Evolutionary conservation across 2,888 invertebrate species (phyloP).

Genomic region (Synanthedon myopaeformis): DNA sequence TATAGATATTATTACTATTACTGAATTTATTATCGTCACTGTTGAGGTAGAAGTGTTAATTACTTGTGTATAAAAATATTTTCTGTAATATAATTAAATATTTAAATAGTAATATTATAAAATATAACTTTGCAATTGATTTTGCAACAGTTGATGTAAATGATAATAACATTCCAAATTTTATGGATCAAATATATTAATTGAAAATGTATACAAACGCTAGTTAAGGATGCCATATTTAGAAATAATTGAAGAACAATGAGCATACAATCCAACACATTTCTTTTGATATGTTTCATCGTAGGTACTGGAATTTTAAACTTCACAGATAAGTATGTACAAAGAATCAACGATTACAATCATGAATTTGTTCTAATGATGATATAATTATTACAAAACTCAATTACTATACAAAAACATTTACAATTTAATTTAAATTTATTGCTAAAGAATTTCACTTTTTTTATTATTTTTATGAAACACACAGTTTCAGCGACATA

Average conservation of each 20-base stretch:
- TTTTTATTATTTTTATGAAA: constrained; percentile 60
- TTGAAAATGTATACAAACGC: too few relatives aligned
- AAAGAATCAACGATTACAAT: constrained; percentile 28
- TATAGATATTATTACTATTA: background rate
- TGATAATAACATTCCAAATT: constrained; percentile 52
- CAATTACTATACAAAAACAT: constrained; percentile 67
- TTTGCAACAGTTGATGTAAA: constrained; percentile 27
- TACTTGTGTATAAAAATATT: constrained; percentile 68
- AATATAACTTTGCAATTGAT: constrained; percentile 26
- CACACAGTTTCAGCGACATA: constrained; percentile 60
- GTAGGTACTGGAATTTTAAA: constrained; percentile 13
- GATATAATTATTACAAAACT: constrained; percentile 29
- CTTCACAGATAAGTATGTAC: constrained; percentile 37
- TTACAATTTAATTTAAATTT: constrained; percentile 58
- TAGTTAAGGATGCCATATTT: constrained; percentile 21
- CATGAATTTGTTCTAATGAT: constrained; percentile 11
- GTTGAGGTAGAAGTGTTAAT: constrained; percentile 60
- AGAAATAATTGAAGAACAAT: constrained; percentile 9
- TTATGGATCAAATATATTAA: constrained; percentile 21
- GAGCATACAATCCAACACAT: too few relatives aligned
- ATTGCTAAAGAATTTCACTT: constrained; percentile 67
- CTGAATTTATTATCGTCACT: constrained; percentile 25
- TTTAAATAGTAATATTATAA: constrained; percentile 67
- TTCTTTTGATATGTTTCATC: too few relatives aligned
- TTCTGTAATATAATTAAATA: constrained; percentile 64